Conservation (phyloP, 2,888 invertebrate genomes). For the Zygaena filipendulae region DNA sequence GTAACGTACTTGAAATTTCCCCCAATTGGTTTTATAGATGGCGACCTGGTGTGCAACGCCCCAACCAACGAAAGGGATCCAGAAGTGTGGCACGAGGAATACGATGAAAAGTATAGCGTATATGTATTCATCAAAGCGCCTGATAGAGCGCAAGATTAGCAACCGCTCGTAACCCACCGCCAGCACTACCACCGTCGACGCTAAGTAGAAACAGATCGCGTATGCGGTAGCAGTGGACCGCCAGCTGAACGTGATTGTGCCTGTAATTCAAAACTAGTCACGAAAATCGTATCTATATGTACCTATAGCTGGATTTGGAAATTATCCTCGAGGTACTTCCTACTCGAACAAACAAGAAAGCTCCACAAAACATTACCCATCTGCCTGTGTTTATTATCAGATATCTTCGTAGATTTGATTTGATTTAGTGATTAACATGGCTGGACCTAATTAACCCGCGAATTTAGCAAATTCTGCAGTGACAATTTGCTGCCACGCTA, state of each 20-base stretch:
- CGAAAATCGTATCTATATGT: too few relatives aligned
- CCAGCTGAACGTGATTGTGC: constrained; percentile 73
- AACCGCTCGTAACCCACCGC: constrained; percentile 72
- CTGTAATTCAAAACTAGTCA: too few relatives aligned
- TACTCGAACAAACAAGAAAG: too few relatives aligned
- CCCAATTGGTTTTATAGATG: constrained; percentile 76
- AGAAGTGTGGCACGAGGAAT: constrained; percentile 75
- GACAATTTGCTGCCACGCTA: too few relatives aligned
- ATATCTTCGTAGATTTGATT: too few relatives aligned
- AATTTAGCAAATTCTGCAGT: too few relatives aligned
- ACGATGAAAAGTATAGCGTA: constrained; percentile 75
- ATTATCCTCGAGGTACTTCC: too few relatives aligned
- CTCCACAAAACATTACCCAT: too few relatives aligned
- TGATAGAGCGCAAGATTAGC: constrained; percentile 68
- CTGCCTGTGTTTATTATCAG: too few relatives aligned
- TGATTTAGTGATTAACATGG: too few relatives aligned
- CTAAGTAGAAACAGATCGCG: constrained; percentile 72
- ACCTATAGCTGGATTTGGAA: too few relatives aligned
- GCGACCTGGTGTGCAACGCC: constrained; percentile 76
- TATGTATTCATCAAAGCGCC: constrained; percentile 76
- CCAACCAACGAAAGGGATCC: constrained; percentile 78
- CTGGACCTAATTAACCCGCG: too few relatives aligned
- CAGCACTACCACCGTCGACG: constrained; percentile 67
- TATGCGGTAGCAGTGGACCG: constrained; percentile 71
- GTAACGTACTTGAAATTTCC: constrained; percentile 72